These are phyloP conservation scores for Dendronephthya gigantea DNA, from an alignment of 64 coral and sea anemone species.

Conservation along the genomic window DNA sequence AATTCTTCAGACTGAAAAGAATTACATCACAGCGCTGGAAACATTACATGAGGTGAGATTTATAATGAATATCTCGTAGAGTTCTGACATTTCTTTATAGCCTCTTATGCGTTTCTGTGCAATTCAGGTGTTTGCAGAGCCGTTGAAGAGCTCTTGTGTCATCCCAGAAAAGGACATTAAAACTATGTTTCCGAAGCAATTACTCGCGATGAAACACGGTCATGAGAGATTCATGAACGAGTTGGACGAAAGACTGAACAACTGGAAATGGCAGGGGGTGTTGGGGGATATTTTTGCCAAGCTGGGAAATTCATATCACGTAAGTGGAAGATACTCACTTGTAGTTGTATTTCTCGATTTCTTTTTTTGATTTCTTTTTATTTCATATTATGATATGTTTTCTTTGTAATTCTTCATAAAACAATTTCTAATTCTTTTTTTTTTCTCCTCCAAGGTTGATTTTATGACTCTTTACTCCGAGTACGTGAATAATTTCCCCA, in stretches of 20 bases:
- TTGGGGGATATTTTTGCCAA: conserved; percentile 96
- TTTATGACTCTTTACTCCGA: conserved; percentile 84
- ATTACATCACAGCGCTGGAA: not conserved
- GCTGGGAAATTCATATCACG: conserved; percentile 88
- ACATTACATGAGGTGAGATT: not conserved
- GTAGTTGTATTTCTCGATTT: not conserved
- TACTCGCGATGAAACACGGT: conserved; percentile 56
- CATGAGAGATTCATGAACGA: conserved; percentile 91
- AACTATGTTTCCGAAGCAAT: conserved; percentile 72
- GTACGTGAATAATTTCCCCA: conserved; percentile 98
- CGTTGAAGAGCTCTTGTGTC: not conserved
- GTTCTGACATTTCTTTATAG: no score
- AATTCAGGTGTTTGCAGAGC: not conserved
- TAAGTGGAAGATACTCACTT: conserved; percentile 33
- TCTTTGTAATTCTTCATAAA: not conserved
- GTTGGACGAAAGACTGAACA: conserved; percentile 76
- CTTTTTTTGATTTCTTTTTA: not conserved
- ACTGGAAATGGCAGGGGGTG: conserved; percentile 83
- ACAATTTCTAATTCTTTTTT: not conserved
- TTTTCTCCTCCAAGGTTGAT: conserved; percentile 41
- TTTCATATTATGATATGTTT: not conserved
- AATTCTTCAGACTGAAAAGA: not conserved
- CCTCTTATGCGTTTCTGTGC: no score
- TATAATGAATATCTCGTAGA: no score
- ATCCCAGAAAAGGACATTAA: conserved; percentile 26